Conservation (phyloP, 2,113 vertebrate genomes). For the Tragelaphus imberbis region DNA sequence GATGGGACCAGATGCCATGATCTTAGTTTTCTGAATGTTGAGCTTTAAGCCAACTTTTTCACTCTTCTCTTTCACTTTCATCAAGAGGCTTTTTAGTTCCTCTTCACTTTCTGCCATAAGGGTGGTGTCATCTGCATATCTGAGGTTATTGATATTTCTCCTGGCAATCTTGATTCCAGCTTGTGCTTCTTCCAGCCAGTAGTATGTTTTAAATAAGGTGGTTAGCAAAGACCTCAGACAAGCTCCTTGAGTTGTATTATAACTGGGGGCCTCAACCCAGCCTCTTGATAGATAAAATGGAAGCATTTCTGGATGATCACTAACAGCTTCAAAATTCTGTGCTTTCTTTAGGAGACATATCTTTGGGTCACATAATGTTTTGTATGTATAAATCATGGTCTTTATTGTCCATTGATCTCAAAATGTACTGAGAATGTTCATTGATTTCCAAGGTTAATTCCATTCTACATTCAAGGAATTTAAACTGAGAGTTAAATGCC, state of each 20-base stretch:
- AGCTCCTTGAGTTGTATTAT: background rate
- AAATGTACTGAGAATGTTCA: constrained; percentile 45
- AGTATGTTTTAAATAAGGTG: background rate
- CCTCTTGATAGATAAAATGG: constrained; percentile 5
- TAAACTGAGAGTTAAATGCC: constrained; percentile 41
- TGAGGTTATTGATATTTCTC: no score
- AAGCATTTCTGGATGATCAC: background rate
- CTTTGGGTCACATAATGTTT: constrained; percentile 19
- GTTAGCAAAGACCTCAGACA: background rate
- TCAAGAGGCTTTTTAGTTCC: no score
- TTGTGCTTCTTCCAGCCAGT: no score
- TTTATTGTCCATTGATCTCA: constrained; percentile 46
- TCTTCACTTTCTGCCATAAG: no score
- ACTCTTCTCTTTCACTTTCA: no score
- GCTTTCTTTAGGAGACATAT: background rate
- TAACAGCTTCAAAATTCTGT: background rate
- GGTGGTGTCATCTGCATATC: no score
- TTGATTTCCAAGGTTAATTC: constrained; percentile 49
- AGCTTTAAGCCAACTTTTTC: no score
- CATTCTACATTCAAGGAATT: constrained; percentile 48
- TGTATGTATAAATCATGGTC: constrained; percentile 8
- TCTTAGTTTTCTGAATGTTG: no score
- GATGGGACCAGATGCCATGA: no score
- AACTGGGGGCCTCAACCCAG: background rate
- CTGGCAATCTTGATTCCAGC: no score